Percentiles rank a stretch among this genome's conserved stretches.
phyloP scores from a whole-genome alignment of 2,113 vertebrate species.

The Phodopus roborovskii region DNA sequence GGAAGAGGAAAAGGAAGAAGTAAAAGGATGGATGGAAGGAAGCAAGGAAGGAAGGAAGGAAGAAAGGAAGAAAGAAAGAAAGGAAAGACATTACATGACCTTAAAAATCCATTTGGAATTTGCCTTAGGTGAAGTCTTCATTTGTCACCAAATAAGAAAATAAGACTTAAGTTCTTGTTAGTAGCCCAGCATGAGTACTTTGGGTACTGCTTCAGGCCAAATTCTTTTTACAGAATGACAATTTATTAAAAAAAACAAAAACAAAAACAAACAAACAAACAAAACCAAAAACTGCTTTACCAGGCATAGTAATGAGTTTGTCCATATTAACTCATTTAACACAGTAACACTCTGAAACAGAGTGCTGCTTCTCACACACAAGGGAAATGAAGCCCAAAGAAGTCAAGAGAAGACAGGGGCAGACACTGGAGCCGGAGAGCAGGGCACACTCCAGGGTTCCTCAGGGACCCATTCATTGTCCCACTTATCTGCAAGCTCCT shows the following conservation, averaged over 20 bases:
- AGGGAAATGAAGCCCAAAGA: neutral
- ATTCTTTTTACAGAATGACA: constrained; percentile 22
- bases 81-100: no score
- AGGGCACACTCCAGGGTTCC: neutral
- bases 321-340: neutral
- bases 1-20: neutral
- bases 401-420: neutral
- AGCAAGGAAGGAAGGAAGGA: neutral
- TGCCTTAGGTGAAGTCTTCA: neutral
- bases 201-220: neutral
- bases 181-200: neutral
- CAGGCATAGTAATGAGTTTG: neutral
- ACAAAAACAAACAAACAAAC: no score
- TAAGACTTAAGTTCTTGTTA: neutral
- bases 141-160: neutral
- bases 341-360: neutral
- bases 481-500: neutral
- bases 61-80: neutral
- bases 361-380: neutral
- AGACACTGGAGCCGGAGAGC: neutral
- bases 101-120: neutral
- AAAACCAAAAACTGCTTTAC: neutral
- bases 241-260: no score
- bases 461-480: neutral
- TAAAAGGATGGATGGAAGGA: neutral